Conservation (phyloP, 2,113 vertebrate species). For the Syrrhaptes paradoxus region DNA sequence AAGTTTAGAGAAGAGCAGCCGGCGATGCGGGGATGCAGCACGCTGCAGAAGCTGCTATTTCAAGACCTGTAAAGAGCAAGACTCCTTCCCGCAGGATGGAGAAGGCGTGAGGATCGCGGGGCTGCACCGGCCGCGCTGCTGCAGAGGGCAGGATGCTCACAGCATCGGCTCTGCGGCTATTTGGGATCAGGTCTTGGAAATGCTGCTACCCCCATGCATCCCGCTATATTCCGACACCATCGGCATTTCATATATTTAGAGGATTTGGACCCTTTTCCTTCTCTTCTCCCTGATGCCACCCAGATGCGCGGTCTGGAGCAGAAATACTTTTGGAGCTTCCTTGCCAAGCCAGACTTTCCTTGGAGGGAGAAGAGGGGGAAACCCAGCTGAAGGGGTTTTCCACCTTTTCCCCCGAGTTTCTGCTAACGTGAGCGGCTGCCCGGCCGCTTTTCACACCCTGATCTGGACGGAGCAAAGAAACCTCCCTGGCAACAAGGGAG, state of each 20-base stretch:
- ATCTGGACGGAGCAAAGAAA: not conserved
- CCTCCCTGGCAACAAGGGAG: not conserved
- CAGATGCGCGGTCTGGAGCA: not conserved
- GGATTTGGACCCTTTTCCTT: not conserved
- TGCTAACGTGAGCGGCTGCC: not conserved
- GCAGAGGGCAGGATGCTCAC: not conserved
- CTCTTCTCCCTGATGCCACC: not conserved
- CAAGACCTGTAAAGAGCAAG: not conserved
- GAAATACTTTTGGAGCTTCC: not conserved
- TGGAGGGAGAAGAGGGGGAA: not conserved
- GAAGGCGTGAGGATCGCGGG: not conserved
- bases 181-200: not conserved
- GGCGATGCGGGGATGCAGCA: not conserved
- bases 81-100: not conserved
- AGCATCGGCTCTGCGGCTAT: not conserved
- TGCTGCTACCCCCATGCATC: not conserved
- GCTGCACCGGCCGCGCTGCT: not conserved
- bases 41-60: not conserved
- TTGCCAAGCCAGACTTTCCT: not conserved
- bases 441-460: not conserved
- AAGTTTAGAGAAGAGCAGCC: not conserved
- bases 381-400: not conserved
- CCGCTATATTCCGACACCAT: not conserved
- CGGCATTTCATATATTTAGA: not conserved
- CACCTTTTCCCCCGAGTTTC: not conserved